These are phyloP conservation scores for Laterallus jamaicensis DNA, from an alignment of 2,113 vertebrate species.

Conservation along the genomic window DNA sequence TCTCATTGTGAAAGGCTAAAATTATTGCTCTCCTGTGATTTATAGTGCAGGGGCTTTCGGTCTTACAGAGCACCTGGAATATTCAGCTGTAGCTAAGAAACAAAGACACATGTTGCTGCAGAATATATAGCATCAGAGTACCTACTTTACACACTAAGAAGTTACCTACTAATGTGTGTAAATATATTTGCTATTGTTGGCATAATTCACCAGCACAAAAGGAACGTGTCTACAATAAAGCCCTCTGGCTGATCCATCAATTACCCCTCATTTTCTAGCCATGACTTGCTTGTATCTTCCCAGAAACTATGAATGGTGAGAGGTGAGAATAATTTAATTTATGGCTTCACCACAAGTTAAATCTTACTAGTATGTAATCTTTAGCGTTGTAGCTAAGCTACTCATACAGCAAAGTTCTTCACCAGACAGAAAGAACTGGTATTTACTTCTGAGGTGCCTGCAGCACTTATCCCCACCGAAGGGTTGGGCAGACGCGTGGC, in stretches of 20 bases:
- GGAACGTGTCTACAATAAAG: neutral
- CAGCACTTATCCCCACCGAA: neutral
- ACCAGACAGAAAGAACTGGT: neutral
- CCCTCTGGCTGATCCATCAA: neutral
- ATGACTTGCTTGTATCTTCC: neutral
- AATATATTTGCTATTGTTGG: conserved; percentile 20
- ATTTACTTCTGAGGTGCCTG: neutral
- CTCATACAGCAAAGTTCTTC: neutral
- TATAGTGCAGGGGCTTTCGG: conserved; percentile 12
- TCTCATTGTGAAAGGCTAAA: conserved; percentile 19
- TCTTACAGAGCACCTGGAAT: conserved; percentile 4
- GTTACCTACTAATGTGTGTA: neutral
- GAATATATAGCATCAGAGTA: neutral
- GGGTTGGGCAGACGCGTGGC: neutral
- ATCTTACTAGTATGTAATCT: neutral
- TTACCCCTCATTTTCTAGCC: conserved; percentile 10
- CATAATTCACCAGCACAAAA: neutral
- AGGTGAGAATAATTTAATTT: conserved; percentile 11
- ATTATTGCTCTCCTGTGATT: conserved; percentile 43
- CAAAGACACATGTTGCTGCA: neutral
- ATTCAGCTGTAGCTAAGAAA: conserved; percentile 11
- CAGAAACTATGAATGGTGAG: neutral
- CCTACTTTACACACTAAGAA: neutral
- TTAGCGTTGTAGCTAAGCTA: neutral
- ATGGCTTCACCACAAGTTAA: conserved; percentile 21